These are phyloP conservation scores for Pampusana beccarii DNA, from an alignment of 2,113 vertebrate genomes.

Conservation along the genomic window DNA sequence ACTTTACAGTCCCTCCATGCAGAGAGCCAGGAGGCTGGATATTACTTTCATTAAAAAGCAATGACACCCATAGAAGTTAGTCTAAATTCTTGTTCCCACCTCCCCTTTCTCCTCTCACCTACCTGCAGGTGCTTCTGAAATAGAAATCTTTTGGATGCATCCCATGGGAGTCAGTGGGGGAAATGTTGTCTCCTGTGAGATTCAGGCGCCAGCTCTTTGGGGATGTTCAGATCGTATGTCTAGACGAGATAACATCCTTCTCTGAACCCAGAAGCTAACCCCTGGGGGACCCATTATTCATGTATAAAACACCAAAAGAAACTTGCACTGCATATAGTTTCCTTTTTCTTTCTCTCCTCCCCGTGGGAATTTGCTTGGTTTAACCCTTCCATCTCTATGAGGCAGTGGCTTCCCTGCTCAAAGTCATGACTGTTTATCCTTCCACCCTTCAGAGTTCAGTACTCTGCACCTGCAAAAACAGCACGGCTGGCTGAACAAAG, in stretches of 20 bases:
- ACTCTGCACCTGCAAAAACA: conserved; percentile 46
- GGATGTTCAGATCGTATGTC: conserved; percentile 55
- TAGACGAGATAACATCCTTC: conserved; percentile 69
- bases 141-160: conserved; percentile 52
- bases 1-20: neutral
- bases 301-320: conserved; percentile 48
- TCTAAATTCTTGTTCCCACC: neutral
- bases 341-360: conserved; percentile 44
- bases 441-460: conserved; percentile 22
- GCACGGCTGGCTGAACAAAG: neutral
- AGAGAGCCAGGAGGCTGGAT: neutral
- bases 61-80: neutral
- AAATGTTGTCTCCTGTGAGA: conserved; percentile 24
- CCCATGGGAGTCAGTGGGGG: conserved; percentile 41
- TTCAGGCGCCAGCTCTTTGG: conserved; percentile 57
- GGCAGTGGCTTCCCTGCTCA: neutral
- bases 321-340: neutral
- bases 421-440: neutral
- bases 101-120: conserved; percentile 19
- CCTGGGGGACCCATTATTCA: conserved; percentile 59
- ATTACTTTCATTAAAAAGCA: neutral
- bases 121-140: conserved; percentile 53
- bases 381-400: conserved; percentile 41
- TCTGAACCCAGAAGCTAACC: conserved; percentile 55
- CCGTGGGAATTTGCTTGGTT: conserved; percentile 50